Percentiles rank a stretch among this genome's conserved stretches.
Evolutionary conservation across 92 coral and sea anemone genomes (phyloP).

Genomic region (Montipora capitata): DNA sequence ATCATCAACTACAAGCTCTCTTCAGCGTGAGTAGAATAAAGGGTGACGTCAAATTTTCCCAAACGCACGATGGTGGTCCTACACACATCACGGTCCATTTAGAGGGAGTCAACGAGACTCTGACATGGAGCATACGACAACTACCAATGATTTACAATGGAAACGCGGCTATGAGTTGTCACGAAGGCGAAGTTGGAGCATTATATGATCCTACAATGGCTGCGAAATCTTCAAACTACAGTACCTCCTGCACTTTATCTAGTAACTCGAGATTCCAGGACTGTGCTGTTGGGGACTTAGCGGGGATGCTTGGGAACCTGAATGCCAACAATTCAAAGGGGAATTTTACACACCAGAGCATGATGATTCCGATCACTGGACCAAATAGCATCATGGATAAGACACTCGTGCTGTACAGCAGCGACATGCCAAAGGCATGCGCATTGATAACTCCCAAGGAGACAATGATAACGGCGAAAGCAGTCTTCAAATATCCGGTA

Average conservation of each 20-base stretch:
- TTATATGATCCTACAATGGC: constrained; percentile 83
- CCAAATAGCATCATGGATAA: constrained; percentile 82
- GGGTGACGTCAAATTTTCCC: constrained; percentile 79
- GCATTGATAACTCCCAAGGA: constrained; percentile 78
- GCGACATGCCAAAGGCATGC: constrained; percentile 81
- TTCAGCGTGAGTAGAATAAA: constrained; percentile 93
- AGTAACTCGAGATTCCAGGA: constrained; percentile 38
- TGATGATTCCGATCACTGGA: constrained; percentile 81
- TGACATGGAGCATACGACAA: constrained; percentile 80
- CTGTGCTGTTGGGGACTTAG: constrained; percentile 93
- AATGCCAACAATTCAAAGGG: constrained; percentile 31
- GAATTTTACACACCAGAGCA: constrained; percentile 51
- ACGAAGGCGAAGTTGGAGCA: constrained; percentile 68
- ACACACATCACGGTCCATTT: constrained; percentile 80
- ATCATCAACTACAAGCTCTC: constrained; percentile 56
- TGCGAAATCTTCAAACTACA: constrained; percentile 47
- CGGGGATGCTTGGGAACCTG: constrained; percentile 80
- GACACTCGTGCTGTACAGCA: constrained; percentile 81
- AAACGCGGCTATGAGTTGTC: constrained; percentile 81
- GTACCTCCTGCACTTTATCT: constrained; percentile 48
- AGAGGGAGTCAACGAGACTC: constrained; percentile 77
- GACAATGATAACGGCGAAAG: constrained; percentile 74
- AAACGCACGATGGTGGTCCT: constrained; percentile 35
- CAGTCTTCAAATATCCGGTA: constrained; percentile 82
- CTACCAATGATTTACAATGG: constrained; percentile 95